Conservation (phyloP, 2,888 invertebrate species). For the Stenoptilia bipunctidactyla region DNA sequence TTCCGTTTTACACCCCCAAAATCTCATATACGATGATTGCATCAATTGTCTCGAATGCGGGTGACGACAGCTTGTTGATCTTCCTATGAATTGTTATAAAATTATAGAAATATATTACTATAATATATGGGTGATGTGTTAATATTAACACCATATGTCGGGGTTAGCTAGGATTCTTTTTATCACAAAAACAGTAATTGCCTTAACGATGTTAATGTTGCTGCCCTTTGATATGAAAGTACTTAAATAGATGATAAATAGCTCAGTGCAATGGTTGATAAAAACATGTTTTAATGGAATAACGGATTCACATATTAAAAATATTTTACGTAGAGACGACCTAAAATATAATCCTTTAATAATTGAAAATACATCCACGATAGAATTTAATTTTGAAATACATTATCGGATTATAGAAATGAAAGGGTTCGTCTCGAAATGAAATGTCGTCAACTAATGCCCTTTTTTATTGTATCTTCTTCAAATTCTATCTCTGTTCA, state of each 20-base stretch:
- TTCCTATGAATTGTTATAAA: conserved; percentile 53
- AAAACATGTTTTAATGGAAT: too few species aligned
- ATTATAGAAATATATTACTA: conserved; percentile 30
- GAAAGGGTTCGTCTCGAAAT: conserved; percentile 58
- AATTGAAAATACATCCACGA: conserved; percentile 40
- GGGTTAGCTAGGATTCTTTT: conserved; percentile 4
- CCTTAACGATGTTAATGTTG: conserved; percentile 8
- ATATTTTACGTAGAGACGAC: too few species aligned
- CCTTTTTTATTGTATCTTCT: conserved; percentile 28
- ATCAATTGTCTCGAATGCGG: conserved; percentile 67
- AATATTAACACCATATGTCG: conserved; percentile 28
- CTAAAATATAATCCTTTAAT: conserved; percentile 31
- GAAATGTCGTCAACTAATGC: too few species aligned
- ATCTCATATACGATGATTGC: conserved; percentile 68
- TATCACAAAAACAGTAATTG: conserved; percentile 11
- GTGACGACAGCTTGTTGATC: conserved; percentile 61
- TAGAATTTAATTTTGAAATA: conserved; percentile 57
- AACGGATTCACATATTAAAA: too few species aligned
- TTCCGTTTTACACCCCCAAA: conserved; percentile 57
- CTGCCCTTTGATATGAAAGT: too few species aligned
- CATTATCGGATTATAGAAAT: conserved; percentile 58
- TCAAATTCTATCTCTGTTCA: too few species aligned
- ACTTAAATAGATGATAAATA: too few species aligned
- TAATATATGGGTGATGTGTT: conserved; percentile 27
- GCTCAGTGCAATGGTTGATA: too few species aligned